Base-by-base conservation (phyloP, 1,140 invertebrate species). In the Cataglyphis hispanica region DNA sequence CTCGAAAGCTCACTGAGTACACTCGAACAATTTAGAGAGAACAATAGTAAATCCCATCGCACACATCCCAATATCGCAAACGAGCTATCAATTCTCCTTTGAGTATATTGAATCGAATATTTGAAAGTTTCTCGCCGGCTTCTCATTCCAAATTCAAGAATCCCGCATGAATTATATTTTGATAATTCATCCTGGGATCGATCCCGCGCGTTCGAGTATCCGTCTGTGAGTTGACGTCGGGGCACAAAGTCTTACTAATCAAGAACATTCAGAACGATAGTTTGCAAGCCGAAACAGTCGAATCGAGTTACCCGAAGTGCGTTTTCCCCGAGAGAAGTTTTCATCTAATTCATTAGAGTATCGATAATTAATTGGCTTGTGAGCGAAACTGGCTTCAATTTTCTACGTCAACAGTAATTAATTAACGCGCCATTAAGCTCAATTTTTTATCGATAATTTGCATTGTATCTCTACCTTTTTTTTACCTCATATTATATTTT, bases 21-120 rank as follows among this genome's bases (percentile, higher is more conserved):
- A 53, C 61, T 37, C 37, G 19, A 34, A 83, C 78, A 43, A 83
- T 83, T 83, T 60, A 25, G 67, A 60, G 25, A 83, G 25, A 83
- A 74, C 37, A 72, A 80, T 80, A 56, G 64, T 69, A 80, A 70
- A 80, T 34, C 34, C 16, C n/a, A 7, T 60, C 7, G 19, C 13
- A 11, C 8, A 11, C 46, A 19, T 50, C 16, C 2, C 37, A n/a
- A 16, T 80, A 67, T 61, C 40, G 53, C 37, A 60, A 72, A 64
- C 19, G 56, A 31, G 27, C 37, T 13, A 74, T 61, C 4, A 58
- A 74, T 74, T 43, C 25, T 43, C 53, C 25, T 27, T 34, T 34
- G 25, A 60, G 25, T 31, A 46, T 60, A 43, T 83, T 43, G n/a
- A 74, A 43, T 34, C 37, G 22, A 50, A 22, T 58, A 58, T 81